Conservation (phyloP, 2,888 invertebrate genomes). For the Leuctra nigra region DNA sequence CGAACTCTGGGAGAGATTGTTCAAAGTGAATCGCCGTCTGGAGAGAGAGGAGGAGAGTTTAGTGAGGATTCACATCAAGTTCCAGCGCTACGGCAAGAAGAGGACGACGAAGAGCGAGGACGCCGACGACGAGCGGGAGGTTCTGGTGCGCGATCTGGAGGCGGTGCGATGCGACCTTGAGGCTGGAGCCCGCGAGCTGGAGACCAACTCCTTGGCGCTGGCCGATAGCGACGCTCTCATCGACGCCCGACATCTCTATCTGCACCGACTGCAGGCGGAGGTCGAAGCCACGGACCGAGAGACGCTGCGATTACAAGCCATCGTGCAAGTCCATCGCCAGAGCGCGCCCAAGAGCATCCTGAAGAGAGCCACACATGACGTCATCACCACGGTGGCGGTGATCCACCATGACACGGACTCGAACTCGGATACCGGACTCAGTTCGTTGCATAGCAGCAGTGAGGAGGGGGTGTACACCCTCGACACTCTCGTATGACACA, state of each 20-base stretch:
- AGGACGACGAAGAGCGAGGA: slow-evolving; percentile 32
- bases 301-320: slow-evolving; percentile 27
- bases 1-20: slow-evolving; percentile 65
- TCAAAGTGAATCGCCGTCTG: slow-evolving; percentile 64
- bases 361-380: slow-evolving; percentile 5
- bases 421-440: slow-evolving; percentile 46
- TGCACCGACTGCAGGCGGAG: slow-evolving; percentile 33
- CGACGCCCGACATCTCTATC: slow-evolving; percentile 33
- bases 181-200: slow-evolving; percentile 31
- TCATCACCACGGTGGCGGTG: slow-evolving; percentile 5
- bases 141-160: slow-evolving; percentile 31
- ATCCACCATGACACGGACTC: slow-evolving; percentile 39
- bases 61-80: slow-evolving; percentile 57
- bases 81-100: slow-evolving; percentile 52
- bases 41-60: slow-evolving; percentile 67
- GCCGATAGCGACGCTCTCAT: slow-evolving; percentile 34
- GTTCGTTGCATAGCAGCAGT: slow-evolving; percentile 43
- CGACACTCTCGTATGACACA: slow-evolving; percentile 40
- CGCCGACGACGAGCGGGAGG: slow-evolving; percentile 21
- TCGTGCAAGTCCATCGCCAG: slow-evolving; percentile 23
- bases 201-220: slow-evolving; percentile 34
- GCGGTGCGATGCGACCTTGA: slow-evolving; percentile 33
- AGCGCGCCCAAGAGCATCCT: slow-evolving; percentile 6
- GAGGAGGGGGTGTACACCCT: slow-evolving; percentile 39
- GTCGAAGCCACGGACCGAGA: slow-evolving; percentile 33